Base-by-base conservation (phyloP, 2,888 invertebrate species). In the Xylota segnis region DNA sequence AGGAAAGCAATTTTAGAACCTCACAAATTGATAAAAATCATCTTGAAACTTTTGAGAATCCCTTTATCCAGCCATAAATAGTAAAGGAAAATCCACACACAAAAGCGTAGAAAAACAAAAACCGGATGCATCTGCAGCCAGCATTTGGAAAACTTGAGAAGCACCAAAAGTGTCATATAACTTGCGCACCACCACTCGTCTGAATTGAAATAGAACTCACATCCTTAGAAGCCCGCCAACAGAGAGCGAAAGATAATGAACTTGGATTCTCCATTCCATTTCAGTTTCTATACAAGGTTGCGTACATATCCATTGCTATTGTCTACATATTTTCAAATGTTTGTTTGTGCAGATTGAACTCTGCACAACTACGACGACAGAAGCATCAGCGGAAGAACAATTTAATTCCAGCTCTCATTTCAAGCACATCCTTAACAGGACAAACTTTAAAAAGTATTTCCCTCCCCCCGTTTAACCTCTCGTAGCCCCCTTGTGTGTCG, bases 401-500 rank as follows among this genome's bases (percentile, higher is more conserved):
- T 79, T 84, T 79, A 70, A 84, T 84, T 79, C 65, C 37, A 50
- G 65, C 65, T 75, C 52, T 37, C 68, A 71, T 84, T 66, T 79
- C 58, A 74, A 75, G 71, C 70, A n/a, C n/a, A 79, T 59, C 70
- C 79, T 65, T 75, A 65, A 65, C 54, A 79, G 74, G 63, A 75
- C 50, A 65, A 79, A 78, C 79, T 84, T 84, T 54, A 79, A 79
- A 84, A 84, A 74, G 66, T 77, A 58, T 77, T 45, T 23, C 3
- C n/a, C n/a, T n/a, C 43, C 58, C 59, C 14, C 40, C 58, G 34
- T 68, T 81, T 56, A 63, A 45, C 71, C 63, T 65, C 61, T 37
- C 23, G 23, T n/a, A 16, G 12, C 10, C 9, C 32, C n/a, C n/a
- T n/a, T n/a, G n/a, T 23, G 23, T 23, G 23, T 23, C 14, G 16